Base-by-base conservation (phyloP, 2,888 invertebrate species). In the Melinaea menophilus region DNA sequence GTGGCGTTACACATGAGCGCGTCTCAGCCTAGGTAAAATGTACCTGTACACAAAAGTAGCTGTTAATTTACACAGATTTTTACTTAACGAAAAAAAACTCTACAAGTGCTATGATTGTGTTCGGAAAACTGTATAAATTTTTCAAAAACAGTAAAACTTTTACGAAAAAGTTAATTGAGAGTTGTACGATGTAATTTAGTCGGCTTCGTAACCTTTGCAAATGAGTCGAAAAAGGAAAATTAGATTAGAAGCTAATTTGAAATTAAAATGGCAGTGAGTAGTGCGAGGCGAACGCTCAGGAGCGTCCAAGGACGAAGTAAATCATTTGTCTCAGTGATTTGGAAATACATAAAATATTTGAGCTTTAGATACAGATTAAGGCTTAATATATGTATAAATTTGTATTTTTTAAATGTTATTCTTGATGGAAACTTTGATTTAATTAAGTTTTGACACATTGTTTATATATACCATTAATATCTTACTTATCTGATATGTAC, bases 171-270 rank as follows among this genome's bases (percentile, higher is more conserved):
- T n/a, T 54, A 59, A 59, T 59, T 59, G 54, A 48, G 54, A 54
- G 33, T 35, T 51, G 9, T 33, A 31, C 46, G 31, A 54, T 31
- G 3, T 51, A 58, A 58, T 48, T 48, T 37, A 48, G 51, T 11
- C 5, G 34, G 13, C 35, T 59, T 59, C 22, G 45, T 31, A 46
- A 33, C 33, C 12, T 33, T 7, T 31, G 34, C 51, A 51, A 59
- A 59, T 59, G 51, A 51, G 51, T n/a, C 5, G 37, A 51, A 51
- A 59, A 58, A 58, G 22, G 9, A n/a, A 51, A 59, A 59, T 37
- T 51, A 59, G 58, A 51, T 59, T 35, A 51, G 51, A 12, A 46
- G 46, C 47, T 59, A 51, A 51, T 51, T 59, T 35, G 58, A 22
- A 59, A 59, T 51, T 12, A 59, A 22, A 9, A 4, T 22, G 12